Percentiles rank a stretch among this genome's conserved stretches.
phyloP scores from a whole-genome alignment of 2,888 invertebrate genomes.

The Allophyes oxyacanthae region DNA sequence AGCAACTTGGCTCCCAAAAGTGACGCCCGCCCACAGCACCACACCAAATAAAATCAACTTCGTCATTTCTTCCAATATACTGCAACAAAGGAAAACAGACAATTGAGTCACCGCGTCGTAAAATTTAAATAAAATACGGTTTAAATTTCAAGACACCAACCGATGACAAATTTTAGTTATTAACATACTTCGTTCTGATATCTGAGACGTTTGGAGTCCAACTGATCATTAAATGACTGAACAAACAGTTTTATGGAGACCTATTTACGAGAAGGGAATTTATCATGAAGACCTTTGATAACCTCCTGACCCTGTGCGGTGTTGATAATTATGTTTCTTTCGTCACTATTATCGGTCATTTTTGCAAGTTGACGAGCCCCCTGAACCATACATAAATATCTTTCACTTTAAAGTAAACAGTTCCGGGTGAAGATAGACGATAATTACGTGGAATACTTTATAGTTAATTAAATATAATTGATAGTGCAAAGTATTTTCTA shows the following conservation, averaged over 20 bases:
- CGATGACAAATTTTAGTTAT: slow-evolving; percentile 61
- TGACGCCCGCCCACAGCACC: slow-evolving; percentile 83
- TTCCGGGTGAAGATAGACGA: slow-evolving; percentile 39
- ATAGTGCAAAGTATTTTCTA: slow-evolving; percentile 5
- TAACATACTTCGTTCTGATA: slow-evolving; percentile 64
- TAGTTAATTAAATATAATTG: slow-evolving; percentile 20
- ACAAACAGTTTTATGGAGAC: slow-evolving; percentile 76
- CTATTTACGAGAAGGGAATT: slow-evolving; percentile 64
- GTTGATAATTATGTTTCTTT: slow-evolving; percentile 60
- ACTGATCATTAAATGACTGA: slow-evolving; percentile 71
- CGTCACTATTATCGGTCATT: slow-evolving; percentile 56
- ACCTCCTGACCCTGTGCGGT: slow-evolving; percentile 60
- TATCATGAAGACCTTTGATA: slow-evolving; percentile 76
- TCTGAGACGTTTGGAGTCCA: slow-evolving; percentile 63
- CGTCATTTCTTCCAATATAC: slow-evolving; percentile 87
- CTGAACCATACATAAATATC: slow-evolving; percentile 49
- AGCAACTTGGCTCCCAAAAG: slow-evolving; percentile 82
- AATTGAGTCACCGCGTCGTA: slow-evolving; percentile 31
- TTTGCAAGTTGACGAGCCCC: slow-evolving; percentile 72
- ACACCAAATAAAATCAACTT: slow-evolving; percentile 84
- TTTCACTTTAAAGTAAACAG: slow-evolving; percentile 4
- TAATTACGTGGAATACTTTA: slow-evolving; percentile 8
- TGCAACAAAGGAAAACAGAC: slow-evolving; percentile 70
- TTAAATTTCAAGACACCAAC: slow-evolving; percentile 65
- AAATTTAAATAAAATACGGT: slow-evolving; percentile 59